Conservation (phyloP, 2,888 invertebrate species). For the Sinodicranocentrus sp. region DNA sequence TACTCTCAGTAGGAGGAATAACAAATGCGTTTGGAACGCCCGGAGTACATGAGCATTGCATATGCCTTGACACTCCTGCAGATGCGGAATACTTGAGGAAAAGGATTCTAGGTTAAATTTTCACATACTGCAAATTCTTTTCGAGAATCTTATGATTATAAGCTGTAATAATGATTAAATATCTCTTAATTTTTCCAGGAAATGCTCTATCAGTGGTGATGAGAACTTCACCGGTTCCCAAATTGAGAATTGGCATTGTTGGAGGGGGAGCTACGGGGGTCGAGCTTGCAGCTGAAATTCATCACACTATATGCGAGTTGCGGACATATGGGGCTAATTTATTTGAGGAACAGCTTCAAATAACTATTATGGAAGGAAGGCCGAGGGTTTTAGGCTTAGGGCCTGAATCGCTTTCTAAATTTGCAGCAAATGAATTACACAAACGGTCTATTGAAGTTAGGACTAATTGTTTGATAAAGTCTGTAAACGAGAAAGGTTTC, state of each 20-base stretch:
- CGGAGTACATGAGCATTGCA: slow-evolving; percentile 68
- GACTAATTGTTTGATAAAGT: slow-evolving; percentile 61
- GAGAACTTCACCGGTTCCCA: slow-evolving; percentile 50
- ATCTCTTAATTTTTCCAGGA: slow-evolving; percentile 24
- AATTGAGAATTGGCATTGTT: slow-evolving; percentile 72
- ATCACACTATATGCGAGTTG: slow-evolving; percentile 69
- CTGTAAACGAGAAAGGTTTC: slow-evolving; percentile 65
- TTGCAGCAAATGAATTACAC: slow-evolving; percentile 55
- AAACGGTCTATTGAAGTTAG: slow-evolving; percentile 62
- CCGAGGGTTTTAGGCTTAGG: slow-evolving; percentile 53
- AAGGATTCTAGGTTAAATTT: slow-evolving; percentile 61
- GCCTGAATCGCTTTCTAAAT: slow-evolving; percentile 63
- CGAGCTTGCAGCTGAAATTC: slow-evolving; percentile 72
- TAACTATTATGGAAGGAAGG: slow-evolving; percentile 71
- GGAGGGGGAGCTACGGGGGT: slow-evolving; percentile 68
- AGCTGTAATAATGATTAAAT: neutral
- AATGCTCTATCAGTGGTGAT: slow-evolving; percentile 64
- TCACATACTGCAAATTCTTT: neutral
- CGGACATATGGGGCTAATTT: slow-evolving; percentile 62
- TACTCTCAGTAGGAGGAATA: slow-evolving; percentile 65
- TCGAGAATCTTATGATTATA: neutral
- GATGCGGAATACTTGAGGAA: slow-evolving; percentile 70
- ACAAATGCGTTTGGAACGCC: slow-evolving; percentile 70
- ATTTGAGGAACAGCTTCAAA: slow-evolving; percentile 67
- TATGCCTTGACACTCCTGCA: slow-evolving; percentile 63